Evolutionary conservation across 2,113 vertebrate genomes (phyloP), one percentile per base, ranked within the genome.

Genomic region (Aspidoscelis tigris): DNA sequence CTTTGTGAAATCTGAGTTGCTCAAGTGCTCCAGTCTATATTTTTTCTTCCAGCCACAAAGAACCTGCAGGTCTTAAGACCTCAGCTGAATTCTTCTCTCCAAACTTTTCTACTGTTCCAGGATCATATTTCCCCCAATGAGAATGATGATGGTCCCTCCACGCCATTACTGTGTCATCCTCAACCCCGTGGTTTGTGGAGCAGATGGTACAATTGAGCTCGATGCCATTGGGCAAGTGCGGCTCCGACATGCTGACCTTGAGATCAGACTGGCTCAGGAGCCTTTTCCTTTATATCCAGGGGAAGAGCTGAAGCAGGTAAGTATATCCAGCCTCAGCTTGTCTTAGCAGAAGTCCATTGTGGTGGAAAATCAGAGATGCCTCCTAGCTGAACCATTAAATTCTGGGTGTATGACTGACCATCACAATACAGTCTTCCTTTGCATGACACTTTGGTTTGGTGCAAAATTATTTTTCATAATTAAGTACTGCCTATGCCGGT

Each of bases 221-320:
- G 97, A 98, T 79, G 88, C 94, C 0, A 85, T 87, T 0, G 98
- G 98, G 4, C 98, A 99, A 89, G 97, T 96, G 24, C 97, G 97
- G 33, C 97, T 99, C 4, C 93, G 96, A 0, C 98, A 98, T 0
- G 97, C 97, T 0, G 98, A 98, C 94, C 95, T 96, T 88, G 98
- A 98, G 93, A 98, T 98, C 93, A 96, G 97, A 0, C 95, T 98
- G 85, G 90, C 96, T 75, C 97, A 97, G 94, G 97, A 98, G 7
- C 98, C 97, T 4, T 98, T 98, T 89, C 97, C 97, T 0, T 95
- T 98, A 58, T 97, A 97, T 86, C 97, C 97, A 0, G 97, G 97
- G 39, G 97, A 98, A 90, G 92, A 96, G 86, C 64, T 97, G 18
- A 93, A 97, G 90, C 94, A 96, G 97, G 97, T 97, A 64, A 26